Percentiles rank a stretch among this genome's conserved stretches.
phyloP scores from a whole-genome alignment of 2,888 invertebrate species.

The Slavum lentiscoides region DNA sequence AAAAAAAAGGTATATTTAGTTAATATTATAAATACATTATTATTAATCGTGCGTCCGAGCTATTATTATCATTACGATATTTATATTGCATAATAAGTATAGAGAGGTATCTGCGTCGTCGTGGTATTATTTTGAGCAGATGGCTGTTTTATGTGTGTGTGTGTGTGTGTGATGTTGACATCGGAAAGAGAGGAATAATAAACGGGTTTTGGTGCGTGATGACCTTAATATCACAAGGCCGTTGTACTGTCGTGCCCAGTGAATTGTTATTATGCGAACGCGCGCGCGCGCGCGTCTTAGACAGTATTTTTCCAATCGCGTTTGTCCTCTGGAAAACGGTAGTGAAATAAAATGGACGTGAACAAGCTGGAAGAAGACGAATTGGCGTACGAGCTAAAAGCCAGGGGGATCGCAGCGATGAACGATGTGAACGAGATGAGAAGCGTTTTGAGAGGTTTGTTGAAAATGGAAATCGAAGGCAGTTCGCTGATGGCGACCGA shows the following conservation, averaged over 20 bases:
- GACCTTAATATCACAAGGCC: constrained; percentile 29
- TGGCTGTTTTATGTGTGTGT: neutral
- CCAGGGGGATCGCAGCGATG: constrained; percentile 47
- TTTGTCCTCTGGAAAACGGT: neutral
- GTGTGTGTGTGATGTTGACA: constrained; percentile 21
- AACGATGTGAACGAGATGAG: constrained; percentile 48
- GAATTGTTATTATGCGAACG: neutral
- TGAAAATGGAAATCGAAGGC: constrained; percentile 52
- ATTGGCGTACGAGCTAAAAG: constrained; percentile 52
- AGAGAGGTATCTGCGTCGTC: too few species aligned
- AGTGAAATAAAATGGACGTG: constrained; percentile 50
- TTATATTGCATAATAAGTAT: neutral
- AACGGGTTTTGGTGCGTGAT: constrained; percentile 11
- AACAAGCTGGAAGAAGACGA: constrained; percentile 53
- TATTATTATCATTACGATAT: too few species aligned
- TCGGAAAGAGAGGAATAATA: neutral
- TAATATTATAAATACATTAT: neutral
- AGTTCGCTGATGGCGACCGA: constrained; percentile 5
- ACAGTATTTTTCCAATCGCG: neutral
- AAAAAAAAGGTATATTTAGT: neutral
- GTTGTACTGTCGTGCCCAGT: neutral
- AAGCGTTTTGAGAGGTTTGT: constrained; percentile 48
- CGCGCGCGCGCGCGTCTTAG: neutral
- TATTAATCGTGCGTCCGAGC: too few species aligned
- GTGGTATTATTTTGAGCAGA: too few species aligned